Evolutionary conservation across 2,113 vertebrate species (phyloP).

Genomic region (Opisthocomus hoazin): DNA sequence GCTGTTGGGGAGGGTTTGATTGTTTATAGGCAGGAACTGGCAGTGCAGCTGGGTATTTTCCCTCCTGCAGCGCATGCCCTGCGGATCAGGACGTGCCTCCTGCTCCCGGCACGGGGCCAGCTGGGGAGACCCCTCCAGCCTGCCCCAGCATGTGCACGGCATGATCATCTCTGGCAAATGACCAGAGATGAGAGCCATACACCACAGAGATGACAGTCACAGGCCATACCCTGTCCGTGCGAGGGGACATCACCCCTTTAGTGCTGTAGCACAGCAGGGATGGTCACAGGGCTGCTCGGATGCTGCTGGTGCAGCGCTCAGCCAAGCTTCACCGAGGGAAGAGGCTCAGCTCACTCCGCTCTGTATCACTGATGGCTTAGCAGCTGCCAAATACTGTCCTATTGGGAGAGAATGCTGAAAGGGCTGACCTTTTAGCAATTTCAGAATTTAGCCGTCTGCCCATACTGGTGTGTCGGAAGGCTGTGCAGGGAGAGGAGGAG

Average conservation of each 20-base stretch:
- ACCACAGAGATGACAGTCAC: too few species aligned
- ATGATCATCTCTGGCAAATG: neutral
- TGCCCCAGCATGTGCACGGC: fast-evolving
- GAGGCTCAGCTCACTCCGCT: neutral
- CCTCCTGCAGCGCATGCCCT: fast-evolving
- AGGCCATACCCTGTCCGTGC: fast-evolving
- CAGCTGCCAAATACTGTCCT: neutral
- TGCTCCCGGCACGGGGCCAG: neutral
- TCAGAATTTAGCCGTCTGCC: neutral
- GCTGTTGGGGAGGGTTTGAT: neutral
- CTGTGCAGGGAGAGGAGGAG: neutral
- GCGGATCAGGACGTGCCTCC: neutral
- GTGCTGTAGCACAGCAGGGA: neutral
- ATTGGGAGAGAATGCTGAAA: neutral
- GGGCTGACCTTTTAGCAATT: neutral
- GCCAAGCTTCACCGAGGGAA: neutral
- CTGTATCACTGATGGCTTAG: fast-evolving
- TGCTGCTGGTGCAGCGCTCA: neutral
- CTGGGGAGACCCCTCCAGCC: neutral
- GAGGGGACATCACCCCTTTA: neutral
- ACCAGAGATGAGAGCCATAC: too few species aligned
- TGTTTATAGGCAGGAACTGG: neutral
- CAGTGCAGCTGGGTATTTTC: neutral
- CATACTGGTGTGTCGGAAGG: neutral
- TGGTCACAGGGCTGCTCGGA: neutral